phyloP scores from a whole-genome alignment of 1,140 invertebrate species.

The Spodoptera litura region DNA sequence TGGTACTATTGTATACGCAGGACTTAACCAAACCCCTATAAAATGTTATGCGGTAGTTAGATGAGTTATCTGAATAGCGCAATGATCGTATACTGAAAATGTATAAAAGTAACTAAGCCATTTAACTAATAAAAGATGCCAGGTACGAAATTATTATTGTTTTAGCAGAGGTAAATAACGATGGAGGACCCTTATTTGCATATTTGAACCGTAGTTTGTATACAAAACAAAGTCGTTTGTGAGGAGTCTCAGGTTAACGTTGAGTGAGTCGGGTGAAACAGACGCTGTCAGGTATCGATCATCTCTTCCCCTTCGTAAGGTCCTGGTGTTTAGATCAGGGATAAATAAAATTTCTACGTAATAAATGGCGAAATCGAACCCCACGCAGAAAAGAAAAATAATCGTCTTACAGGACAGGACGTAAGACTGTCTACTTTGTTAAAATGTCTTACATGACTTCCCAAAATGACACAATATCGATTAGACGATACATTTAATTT shows the following conservation, averaged over 20 bases:
- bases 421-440: not conserved
- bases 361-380: slow-evolving; percentile 19
- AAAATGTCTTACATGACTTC: not conserved
- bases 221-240: slow-evolving; percentile 44
- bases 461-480: too few species aligned
- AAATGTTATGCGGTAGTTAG: slow-evolving; percentile 35
- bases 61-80: slow-evolving; percentile 23
- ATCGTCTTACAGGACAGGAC: not conserved
- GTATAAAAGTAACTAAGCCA: slow-evolving; percentile 18
- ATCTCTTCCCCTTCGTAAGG: slow-evolving; percentile 43
- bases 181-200: slow-evolving; percentile 25
- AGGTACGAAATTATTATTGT: slow-evolving; percentile 21
- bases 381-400: slow-evolving; percentile 8
- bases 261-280: slow-evolving; percentile 36
- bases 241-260: slow-evolving; percentile 14
- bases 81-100: slow-evolving; percentile 29
- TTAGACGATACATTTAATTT: too few species aligned
- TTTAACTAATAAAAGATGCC: slow-evolving; percentile 6
- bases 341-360: slow-evolving; percentile 47
- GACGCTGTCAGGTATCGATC: slow-evolving; percentile 53
- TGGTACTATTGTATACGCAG: slow-evolving; percentile 12
- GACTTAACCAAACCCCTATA: slow-evolving; percentile 22
- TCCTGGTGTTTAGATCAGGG: slow-evolving; percentile 48
- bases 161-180: slow-evolving; percentile 1
- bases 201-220: slow-evolving; percentile 46